phyloP scores from a whole-genome alignment of 1,140 invertebrate species.

The Zophobas atratus region DNA sequence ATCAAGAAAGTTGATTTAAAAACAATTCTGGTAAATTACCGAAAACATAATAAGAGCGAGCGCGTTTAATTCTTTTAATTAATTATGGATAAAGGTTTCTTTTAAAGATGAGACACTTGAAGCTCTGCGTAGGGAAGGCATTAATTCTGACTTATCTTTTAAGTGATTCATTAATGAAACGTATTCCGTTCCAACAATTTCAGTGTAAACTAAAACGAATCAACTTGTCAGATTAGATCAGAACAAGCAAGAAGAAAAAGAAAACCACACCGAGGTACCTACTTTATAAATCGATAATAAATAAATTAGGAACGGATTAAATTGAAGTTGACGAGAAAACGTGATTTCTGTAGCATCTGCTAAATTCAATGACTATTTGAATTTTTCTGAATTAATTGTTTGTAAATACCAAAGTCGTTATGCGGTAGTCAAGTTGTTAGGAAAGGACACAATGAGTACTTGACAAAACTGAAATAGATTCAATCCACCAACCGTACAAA shows the following conservation, averaged over 20 bases:
- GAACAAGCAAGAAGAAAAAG: conserved; percentile 3
- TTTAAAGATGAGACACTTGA: conserved; percentile 23
- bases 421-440: too few species aligned
- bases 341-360: background rate
- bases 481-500: too few species aligned
- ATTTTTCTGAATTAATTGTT: too few species aligned
- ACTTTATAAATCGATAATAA: conserved; percentile 10
- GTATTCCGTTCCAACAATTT: conserved; percentile 24
- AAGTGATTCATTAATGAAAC: background rate
- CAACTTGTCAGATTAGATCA: conserved; percentile 8
- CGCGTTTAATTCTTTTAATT: conserved; percentile 23
- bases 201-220: conserved; percentile 10
- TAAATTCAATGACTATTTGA: too few species aligned
- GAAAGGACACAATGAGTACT: too few species aligned
- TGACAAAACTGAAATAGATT: too few species aligned
- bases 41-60: conserved; percentile 18
- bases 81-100: conserved; percentile 24
- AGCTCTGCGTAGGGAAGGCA: background rate
- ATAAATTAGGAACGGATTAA: conserved; percentile 10
- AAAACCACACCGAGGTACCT: background rate
- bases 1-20: too few species aligned
- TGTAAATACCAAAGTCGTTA: too few species aligned
- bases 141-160: conserved; percentile 12
- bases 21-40: conserved; percentile 11
- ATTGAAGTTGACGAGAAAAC: conserved; percentile 2